phyloP scores from a whole-genome alignment of 2,797 vertebrate genomes.

The Sebastes alutus region DNA sequence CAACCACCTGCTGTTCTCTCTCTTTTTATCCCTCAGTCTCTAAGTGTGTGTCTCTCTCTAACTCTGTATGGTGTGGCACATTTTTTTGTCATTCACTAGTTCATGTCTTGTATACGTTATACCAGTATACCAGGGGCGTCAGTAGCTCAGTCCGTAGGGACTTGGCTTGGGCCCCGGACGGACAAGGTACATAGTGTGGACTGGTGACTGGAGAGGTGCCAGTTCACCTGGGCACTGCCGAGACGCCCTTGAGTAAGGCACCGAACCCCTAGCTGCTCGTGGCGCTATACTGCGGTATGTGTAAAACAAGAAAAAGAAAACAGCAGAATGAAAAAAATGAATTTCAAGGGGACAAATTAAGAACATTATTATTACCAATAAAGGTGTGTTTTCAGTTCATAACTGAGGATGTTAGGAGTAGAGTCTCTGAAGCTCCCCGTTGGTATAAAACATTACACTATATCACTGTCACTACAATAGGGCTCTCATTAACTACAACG shows the following conservation, averaged over 20 bases:
- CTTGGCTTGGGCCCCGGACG: not conserved
- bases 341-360: not conserved
- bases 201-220: not conserved
- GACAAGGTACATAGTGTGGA: not conserved
- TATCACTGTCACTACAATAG: constrained; percentile 9
- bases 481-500: constrained; percentile 10
- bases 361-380: not conserved
- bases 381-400: constrained; percentile 4
- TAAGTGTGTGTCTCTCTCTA: not conserved
- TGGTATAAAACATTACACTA: not conserved
- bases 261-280: not conserved
- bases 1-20: constrained; percentile 27
- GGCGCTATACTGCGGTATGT: not conserved
- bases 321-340: not conserved
- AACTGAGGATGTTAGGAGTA: not conserved
- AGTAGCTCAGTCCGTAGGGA: not conserved
- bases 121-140: not conserved
- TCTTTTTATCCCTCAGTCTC: constrained; percentile 1
- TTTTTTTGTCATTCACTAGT: not conserved
- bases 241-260: not conserved
- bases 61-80: not conserved
- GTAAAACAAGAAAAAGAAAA: not conserved
- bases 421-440: constrained; percentile 4
- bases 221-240: not conserved
- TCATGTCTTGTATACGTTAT: not conserved